Evolutionary conservation across 2,113 vertebrate species (phyloP), one percentile per base, ranked within the genome.

Genomic region (Gallinago media): DNA sequence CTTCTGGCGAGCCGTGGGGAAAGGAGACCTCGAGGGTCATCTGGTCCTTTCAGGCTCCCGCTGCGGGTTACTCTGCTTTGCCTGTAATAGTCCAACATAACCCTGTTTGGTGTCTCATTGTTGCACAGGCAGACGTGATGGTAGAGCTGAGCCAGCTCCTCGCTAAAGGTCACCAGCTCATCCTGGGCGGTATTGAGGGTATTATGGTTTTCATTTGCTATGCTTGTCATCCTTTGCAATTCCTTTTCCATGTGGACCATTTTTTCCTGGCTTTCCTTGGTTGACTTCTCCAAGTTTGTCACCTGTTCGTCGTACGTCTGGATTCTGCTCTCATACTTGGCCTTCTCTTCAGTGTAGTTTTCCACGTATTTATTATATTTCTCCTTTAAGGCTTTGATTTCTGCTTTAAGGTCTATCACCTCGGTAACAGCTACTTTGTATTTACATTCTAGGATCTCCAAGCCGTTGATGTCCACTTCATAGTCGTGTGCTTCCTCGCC

Each of bases 121-220:
- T 99, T 99, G 98, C 99, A 99, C 87, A 99, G 97, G 97, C 99
- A 99, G 50, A 99, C 99, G 0, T 99, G 99, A 96, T 99, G 99
- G 96, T 99, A 99, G 27, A 99, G 99, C 98, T 99, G 99, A 6
- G 99, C 99, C 66, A 99, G 97, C 62, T 99, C 99, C 96, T 99
- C 99, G 1, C 99, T 99, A 75, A 99, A 99, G 0, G 99, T 99
- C 55, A 99, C 99, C 96, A 99, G 95, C 97, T 99, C 99, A 1
- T 99, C 99, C 96, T 99, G 99, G 50, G 99, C 99, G 4, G 98
- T 95, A 47, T 99, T 99, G 91, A 99, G 98, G 95, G 99, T 99
- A 73, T 98, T 98, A 62, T 99, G 99, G 94, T 99, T 99, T 97
- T 99, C 99, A 0, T 98, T 98, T 55, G 99, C 98, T 49, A 98